phyloP scores from a whole-genome alignment of 2,797 vertebrate genomes.

The Odontamblyopus rebecca region DNA sequence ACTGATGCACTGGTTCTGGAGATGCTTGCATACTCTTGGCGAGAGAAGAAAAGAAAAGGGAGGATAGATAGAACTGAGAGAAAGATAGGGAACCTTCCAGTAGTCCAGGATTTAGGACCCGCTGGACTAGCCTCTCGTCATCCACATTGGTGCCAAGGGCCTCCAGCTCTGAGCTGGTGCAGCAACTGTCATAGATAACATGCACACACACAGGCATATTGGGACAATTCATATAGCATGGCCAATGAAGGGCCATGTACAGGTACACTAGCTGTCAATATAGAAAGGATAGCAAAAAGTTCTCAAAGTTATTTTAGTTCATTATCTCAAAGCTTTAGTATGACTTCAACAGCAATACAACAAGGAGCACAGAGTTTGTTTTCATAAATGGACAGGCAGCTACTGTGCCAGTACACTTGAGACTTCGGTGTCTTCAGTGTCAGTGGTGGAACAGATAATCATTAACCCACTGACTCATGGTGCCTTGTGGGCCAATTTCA shows the following conservation, averaged over 20 bases:
- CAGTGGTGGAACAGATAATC: not conserved
- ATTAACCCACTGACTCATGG: not conserved
- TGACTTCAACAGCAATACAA: not conserved
- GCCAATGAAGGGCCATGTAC: slow-evolving; percentile 69
- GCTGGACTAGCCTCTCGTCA: slow-evolving; percentile 93
- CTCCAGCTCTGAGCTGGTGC: slow-evolving; percentile 97
- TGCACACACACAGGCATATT: slow-evolving; percentile 93
- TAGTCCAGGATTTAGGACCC: slow-evolving; percentile 97
- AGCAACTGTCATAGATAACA: slow-evolving; percentile 97
- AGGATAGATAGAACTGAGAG: slow-evolving; percentile 69
- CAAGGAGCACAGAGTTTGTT: not conserved
- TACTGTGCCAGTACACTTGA: too few species aligned
- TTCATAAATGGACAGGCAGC: not conserved
- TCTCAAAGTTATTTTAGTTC: slow-evolving; percentile 19
- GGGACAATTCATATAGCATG: slow-evolving; percentile 92
- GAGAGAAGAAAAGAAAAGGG: slow-evolving; percentile 71
- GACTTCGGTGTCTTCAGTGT: too few species aligned
- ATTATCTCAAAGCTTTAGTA: slow-evolving; percentile 1
- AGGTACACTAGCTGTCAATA: slow-evolving; percentile 56
- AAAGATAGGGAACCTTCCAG: slow-evolving; percentile 95
- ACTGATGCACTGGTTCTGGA: slow-evolving; percentile 55
- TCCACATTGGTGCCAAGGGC: slow-evolving; percentile 93
- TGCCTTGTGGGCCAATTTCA: too few species aligned
- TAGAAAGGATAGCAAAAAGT: slow-evolving; percentile 26
- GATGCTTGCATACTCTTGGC: slow-evolving; percentile 66